Percentiles rank a stretch among this genome's conserved stretches.
Evolutionary conservation across 2,113 vertebrate species (phyloP).

Genomic region (Indri indri): DNA sequence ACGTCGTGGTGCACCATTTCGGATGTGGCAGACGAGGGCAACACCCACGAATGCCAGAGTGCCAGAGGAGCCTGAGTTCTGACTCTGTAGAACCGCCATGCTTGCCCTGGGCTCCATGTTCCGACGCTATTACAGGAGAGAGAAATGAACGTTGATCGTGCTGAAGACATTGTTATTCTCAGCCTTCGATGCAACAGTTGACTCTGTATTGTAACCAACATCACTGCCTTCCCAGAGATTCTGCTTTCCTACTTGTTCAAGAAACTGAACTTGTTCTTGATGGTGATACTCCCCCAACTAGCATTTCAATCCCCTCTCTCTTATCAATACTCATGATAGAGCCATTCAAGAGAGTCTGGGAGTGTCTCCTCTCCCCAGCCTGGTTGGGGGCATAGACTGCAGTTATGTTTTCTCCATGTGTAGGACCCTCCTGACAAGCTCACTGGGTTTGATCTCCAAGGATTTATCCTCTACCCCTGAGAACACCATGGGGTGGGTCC

Average conservation of each 20-base stretch:
- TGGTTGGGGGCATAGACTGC: not conserved
- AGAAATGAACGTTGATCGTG: not conserved
- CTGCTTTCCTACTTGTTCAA: not conserved
- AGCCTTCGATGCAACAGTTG: not conserved
- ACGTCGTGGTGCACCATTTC: not conserved
- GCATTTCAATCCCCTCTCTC: not conserved
- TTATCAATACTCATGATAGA: not conserved
- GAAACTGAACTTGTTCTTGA: not conserved
- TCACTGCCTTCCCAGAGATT: not conserved
- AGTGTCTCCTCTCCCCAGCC: not conserved
- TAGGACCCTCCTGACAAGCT: not conserved
- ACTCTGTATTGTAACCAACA: not conserved
- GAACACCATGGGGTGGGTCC: not conserved
- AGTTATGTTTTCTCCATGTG: not conserved
- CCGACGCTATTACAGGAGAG: not conserved
- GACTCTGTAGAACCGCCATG: not conserved
- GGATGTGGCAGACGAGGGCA: not conserved
- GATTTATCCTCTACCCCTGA: not conserved
- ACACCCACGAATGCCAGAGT: not conserved
- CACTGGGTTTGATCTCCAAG: not conserved
- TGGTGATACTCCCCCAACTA: not conserved
- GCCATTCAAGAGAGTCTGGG: not conserved
- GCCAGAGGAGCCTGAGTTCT: not conserved
- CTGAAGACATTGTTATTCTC: not conserved
- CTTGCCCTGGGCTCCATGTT: not conserved